phyloP scores from a whole-genome alignment of 2,888 invertebrate species.

The Callosobruchus maculatus region DNA sequence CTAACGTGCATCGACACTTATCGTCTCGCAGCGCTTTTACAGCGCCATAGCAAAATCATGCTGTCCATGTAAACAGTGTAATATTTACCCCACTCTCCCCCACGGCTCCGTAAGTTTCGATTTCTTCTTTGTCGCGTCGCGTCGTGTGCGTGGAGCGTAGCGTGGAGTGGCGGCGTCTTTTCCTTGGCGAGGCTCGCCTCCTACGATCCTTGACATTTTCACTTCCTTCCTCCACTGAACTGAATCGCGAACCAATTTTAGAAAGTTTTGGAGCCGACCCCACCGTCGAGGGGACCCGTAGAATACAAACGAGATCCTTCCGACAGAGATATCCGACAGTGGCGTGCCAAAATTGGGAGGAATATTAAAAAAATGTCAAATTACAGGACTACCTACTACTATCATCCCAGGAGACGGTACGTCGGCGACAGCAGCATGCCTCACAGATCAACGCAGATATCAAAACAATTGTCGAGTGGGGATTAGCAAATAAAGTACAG shows the following conservation, averaged over 20 bases:
- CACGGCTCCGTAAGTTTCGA: background rate
- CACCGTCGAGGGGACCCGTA: slow-evolving; percentile 27
- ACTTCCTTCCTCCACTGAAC: slow-evolving; percentile 53
- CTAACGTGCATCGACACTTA: no score
- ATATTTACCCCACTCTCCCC: background rate
- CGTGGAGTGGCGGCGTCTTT: background rate
- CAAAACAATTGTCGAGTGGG: no score
- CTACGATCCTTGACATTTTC: slow-evolving; percentile 33
- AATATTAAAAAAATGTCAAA: no score
- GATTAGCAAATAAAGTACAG: no score
- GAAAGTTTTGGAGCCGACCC: slow-evolving; percentile 52
- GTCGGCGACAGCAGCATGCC: no score
- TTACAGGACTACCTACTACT: no score
- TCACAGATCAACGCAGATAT: no score
- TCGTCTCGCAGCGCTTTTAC: no score
- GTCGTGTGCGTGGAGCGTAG: background rate
- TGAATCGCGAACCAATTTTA: slow-evolving; percentile 56
- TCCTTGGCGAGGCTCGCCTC: background rate
- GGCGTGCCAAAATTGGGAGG: background rate
- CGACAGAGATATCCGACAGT: slow-evolving; percentile 15
- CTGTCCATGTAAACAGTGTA: no score
- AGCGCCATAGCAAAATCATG: no score
- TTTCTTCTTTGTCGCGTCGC: background rate
- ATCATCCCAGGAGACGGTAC: no score
- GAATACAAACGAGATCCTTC: slow-evolving; percentile 51